Conservation (phyloP, 2,797 vertebrate species). For the Schizopygopsis malacanthus region DNA sequence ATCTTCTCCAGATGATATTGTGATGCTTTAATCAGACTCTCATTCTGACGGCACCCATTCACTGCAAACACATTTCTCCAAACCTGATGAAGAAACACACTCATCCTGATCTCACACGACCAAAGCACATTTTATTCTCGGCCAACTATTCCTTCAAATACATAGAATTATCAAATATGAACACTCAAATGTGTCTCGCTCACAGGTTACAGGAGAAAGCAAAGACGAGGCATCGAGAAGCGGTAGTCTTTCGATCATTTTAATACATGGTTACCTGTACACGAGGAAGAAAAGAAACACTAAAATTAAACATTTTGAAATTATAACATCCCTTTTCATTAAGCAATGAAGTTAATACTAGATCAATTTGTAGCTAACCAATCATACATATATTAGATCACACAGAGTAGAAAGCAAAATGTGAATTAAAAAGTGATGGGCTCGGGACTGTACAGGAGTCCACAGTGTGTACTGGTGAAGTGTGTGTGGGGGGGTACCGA, state of each 20-base stretch:
- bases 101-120: neutral
- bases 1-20: neutral
- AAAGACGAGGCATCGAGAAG: slow-evolving; percentile 76
- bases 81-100: too few species aligned
- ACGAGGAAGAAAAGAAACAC: slow-evolving; percentile 79
- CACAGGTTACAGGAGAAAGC: slow-evolving; percentile 60
- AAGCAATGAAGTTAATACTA: slow-evolving; percentile 99
- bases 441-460: slow-evolving; percentile 79
- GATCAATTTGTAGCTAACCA: slow-evolving; percentile 84
- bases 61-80: too few species aligned
- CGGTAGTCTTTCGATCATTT: slow-evolving; percentile 85
- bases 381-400: slow-evolving; percentile 86
- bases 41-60: too few species aligned
- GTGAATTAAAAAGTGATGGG: slow-evolving; percentile 83
- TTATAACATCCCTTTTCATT: slow-evolving; percentile 99
- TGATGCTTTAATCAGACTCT: neutral
- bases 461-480: slow-evolving; percentile 72
- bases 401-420: slow-evolving; percentile 80
- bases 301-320: slow-evolving; percentile 95
- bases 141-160: too few species aligned
- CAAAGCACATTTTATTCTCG: neutral
- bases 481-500: slow-evolving; percentile 75
- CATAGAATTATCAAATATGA: too few species aligned
- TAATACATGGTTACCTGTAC: slow-evolving; percentile 99
- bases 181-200: too few species aligned